Evolutionary conservation across 2,888 invertebrate genomes (phyloP), one percentile per base, ranked within the genome.

Genomic region (Acanthoscelides obtectus): DNA sequence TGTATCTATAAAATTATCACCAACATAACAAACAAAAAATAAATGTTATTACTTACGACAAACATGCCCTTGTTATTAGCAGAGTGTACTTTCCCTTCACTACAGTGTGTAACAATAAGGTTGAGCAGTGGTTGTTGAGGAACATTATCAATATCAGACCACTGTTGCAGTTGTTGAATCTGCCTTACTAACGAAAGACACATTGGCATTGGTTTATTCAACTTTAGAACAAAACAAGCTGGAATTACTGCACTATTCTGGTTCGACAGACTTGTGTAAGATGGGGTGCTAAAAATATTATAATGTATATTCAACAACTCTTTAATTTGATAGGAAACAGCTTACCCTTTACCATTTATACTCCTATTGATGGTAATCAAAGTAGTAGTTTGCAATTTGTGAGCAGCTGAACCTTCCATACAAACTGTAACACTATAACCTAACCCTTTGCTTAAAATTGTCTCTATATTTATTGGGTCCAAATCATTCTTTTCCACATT

Each of bases 401-500:
- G 95, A 17, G 92, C 90, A 0, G 93, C 90, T 2, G 96, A 94
- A 20, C 95, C 94, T 86, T 98, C 97, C 81, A 98, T 89, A 77
- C 95, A 93, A 0, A 98, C 94, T 0, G 95, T 95, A 0, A 95
- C 97, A 74, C 93, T 95, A 79, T 94, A 92, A 0, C 97, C 97
- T 67, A 96, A 88, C 69, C 90, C 90, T 75, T 91, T 91, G 66
- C 87, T 82, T 25, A 89, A 88, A 64, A 94, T 88, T n/a, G 90
- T 86, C 80, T 96, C 96, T 20, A 91, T 88, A 67, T 92, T 93
- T 73, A 97, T 87, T 12, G 93, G 90, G 80, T 93, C 90, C 66
- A 93, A 88, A 5, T 91, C 90, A 79, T 91, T 91, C 71, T 88
- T 89, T 74, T 93, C 93, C 79, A 91, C 89, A 83, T 95, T 94